A percentile compares a stretch with the other conserved stretches of the same genome.
Conservation (phyloP, 2,797 vertebrate genomes). For the Jordanella pulchra region DNA sequence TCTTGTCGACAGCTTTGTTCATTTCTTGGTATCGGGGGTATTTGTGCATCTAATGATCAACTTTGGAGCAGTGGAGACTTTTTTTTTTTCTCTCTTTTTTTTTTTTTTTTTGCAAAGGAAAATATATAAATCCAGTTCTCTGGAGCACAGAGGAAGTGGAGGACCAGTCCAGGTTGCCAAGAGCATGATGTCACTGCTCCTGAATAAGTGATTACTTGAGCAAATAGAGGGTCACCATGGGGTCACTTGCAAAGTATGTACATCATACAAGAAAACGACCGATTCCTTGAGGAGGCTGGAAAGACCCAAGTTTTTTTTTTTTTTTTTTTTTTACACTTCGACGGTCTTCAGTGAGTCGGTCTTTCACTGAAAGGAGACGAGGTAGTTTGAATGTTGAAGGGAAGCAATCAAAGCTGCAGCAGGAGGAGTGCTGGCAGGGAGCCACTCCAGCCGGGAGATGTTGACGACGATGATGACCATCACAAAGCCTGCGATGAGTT, state of each 20-base stretch:
- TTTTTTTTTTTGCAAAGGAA: not conserved
- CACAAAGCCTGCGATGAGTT: constrained; percentile 60
- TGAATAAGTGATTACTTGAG: constrained; percentile 55
- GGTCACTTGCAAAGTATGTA: constrained; percentile 32
- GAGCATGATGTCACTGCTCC: constrained; percentile 63
- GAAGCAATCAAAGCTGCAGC: constrained; percentile 41
- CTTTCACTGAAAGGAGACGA: constrained; percentile 43
- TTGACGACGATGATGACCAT: constrained; percentile 40
- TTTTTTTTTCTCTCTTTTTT: constrained; percentile 15
- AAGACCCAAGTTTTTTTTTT: constrained; percentile 44
- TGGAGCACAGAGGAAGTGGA: constrained; percentile 22
- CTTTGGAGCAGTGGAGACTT: constrained; percentile 23
- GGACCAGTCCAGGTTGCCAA: constrained; percentile 24
- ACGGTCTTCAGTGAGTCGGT: constrained; percentile 19
- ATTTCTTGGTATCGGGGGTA: constrained; percentile 5
- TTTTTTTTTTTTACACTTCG: constrained; percentile 48
- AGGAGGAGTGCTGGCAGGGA: constrained; percentile 28
- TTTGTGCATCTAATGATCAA: constrained; percentile 21
- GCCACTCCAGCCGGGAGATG: constrained; percentile 37
- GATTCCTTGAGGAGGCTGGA: constrained; percentile 26
- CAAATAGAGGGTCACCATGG: constrained; percentile 46
- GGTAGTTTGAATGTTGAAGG: constrained; percentile 48
- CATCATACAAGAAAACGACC: constrained; percentile 8
- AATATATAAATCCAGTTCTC: constrained; percentile 4
- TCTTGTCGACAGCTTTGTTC: not conserved